phyloP scores from a whole-genome alignment of 2,797 vertebrate genomes.

The Gymnopithys bicolor region DNA sequence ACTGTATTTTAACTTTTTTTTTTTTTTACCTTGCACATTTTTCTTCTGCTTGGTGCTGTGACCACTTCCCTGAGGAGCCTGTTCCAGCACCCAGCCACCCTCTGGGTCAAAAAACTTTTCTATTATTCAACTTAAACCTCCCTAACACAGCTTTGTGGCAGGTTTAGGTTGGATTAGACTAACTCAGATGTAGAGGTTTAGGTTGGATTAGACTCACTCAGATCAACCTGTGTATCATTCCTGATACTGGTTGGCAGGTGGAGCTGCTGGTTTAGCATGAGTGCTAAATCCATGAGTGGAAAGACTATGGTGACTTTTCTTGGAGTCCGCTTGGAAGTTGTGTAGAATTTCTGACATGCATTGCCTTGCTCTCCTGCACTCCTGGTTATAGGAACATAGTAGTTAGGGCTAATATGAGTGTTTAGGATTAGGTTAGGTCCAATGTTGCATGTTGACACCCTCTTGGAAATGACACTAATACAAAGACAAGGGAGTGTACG shows the following conservation, averaged over 20 bases:
- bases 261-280: background rate
- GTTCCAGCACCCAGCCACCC: background rate
- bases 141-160: background rate
- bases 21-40: background rate
- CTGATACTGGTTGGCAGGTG: background rate
- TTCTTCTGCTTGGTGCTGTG: background rate
- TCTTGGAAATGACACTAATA: background rate
- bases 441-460: fast-evolving
- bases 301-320: background rate
- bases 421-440: background rate
- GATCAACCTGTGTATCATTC: background rate
- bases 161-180: background rate
- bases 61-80: background rate
- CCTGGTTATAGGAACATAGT: background rate
- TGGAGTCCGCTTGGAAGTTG: background rate
- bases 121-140: background rate
- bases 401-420: background rate
- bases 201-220: background rate
- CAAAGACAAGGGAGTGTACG: background rate
- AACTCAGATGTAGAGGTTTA: background rate
- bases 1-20: background rate
- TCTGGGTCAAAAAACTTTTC: background rate
- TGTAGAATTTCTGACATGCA: background rate
- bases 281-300: background rate
- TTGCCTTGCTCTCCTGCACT: background rate